These are phyloP conservation scores for Drosophila azteca DNA, from an alignment of 1,140 invertebrate species.

Conservation along the genomic window DNA sequence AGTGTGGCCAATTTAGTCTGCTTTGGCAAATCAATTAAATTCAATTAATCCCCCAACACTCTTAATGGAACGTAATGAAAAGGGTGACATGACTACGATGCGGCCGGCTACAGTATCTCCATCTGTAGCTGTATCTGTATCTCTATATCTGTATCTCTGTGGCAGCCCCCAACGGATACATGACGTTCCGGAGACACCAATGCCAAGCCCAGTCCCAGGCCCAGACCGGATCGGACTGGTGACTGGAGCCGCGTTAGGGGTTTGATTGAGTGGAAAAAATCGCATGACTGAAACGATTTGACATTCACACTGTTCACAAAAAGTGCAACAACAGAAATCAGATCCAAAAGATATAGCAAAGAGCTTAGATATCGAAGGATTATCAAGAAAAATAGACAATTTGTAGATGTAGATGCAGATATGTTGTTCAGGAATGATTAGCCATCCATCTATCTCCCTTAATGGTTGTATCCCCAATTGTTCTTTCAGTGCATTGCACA, in stretches of 20 bases:
- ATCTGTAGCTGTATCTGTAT: constrained; percentile 38
- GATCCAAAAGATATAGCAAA: no score
- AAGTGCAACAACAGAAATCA: constrained; percentile 13
- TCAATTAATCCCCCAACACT: constrained; percentile 84
- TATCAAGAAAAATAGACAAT: background rate
- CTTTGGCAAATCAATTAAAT: constrained; percentile 84
- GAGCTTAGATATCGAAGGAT: background rate
- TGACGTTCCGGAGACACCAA: constrained; percentile 68
- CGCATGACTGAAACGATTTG: constrained; percentile 75
- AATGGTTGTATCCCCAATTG: no score
- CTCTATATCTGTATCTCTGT: constrained; percentile 21
- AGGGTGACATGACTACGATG: constrained; percentile 80
- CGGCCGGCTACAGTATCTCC: constrained; percentile 39
- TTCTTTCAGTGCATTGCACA: constrained; percentile 31
- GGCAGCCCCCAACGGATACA: constrained; percentile 65
- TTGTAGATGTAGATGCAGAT: background rate
- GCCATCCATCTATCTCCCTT: background rate
- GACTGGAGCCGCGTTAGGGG: constrained; percentile 15
- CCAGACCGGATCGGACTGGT: constrained; percentile 38
- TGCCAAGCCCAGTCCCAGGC: constrained; percentile 16
- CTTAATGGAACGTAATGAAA: constrained; percentile 83
- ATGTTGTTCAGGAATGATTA: background rate
- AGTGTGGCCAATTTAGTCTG: constrained; percentile 83
- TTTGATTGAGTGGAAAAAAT: constrained; percentile 56
- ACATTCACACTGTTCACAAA: constrained; percentile 47